Evolutionary conservation across 2,888 invertebrate species (phyloP).

Genomic region (Shargacucullia verbasci): DNA sequence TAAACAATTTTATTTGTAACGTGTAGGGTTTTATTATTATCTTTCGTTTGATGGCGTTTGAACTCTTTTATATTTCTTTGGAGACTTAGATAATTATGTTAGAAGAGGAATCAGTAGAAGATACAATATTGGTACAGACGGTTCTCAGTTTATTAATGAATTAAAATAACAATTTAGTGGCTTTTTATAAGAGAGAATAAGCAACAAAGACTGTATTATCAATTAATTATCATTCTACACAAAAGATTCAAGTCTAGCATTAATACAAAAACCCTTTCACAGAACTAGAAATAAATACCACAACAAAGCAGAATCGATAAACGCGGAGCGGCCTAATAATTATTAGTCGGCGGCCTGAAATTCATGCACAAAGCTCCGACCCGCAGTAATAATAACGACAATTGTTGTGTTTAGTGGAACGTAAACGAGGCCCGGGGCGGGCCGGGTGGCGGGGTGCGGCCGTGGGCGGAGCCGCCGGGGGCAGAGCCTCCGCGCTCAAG

Average conservation of each 20-base stretch:
- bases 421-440: slow-evolving; percentile 79
- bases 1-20: slow-evolving; percentile 45
- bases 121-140: too few relatives aligned
- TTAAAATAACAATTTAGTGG: not conserved
- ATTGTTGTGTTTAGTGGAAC: slow-evolving; percentile 89
- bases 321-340: slow-evolving; percentile 83
- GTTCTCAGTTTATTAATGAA: too few relatives aligned
- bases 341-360: slow-evolving; percentile 88
- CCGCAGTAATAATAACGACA: slow-evolving; percentile 89
- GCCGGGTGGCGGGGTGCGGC: slow-evolving; percentile 56
- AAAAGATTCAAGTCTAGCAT: slow-evolving; percentile 9
- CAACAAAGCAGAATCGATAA: slow-evolving; percentile 85
- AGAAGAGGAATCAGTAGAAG: too few relatives aligned
- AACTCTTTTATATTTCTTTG: not conserved
- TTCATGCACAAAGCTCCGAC: slow-evolving; percentile 89
- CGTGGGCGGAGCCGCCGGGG: slow-evolving; percentile 69
- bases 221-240: not conserved
- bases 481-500: slow-evolving; percentile 69
- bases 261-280: slow-evolving; percentile 50
- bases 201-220: not conserved
- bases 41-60: slow-evolving; percentile 3
- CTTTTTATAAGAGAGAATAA: not conserved
- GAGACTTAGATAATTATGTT: not conserved
- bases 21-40: slow-evolving; percentile 42
- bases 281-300: slow-evolving; percentile 77